Evolutionary conservation across 2,113 vertebrate species (phyloP), one percentile per base, ranked within the genome.

Genomic region (Otis tarda): DNA sequence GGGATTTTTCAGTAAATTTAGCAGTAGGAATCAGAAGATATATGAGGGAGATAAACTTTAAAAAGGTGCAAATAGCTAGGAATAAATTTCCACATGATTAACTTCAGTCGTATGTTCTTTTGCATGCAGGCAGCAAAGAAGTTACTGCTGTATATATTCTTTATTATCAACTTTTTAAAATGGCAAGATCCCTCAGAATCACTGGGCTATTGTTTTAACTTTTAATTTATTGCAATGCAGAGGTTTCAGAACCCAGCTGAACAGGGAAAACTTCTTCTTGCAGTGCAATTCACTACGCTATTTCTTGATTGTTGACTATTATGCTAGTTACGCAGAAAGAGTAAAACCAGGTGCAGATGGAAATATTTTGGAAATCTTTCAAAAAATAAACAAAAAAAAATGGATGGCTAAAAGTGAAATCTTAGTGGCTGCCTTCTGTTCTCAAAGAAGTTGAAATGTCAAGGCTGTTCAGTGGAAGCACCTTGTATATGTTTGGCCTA

Each of bases 341-440:
- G n/a, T 68, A 84, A 92, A 96, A 79, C 28, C 45, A 79, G 71
- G 64, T 75, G 53, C 81, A 87, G 61, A 64, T 59, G 45, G 52
- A 78, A 90, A 57, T 85, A 69, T 59, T 94, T 89, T 87, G 60
- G 49, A 95, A 94, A 64, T 67, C 28, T 75, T 85, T 89, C 75
- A 1, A 91, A 92, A 95, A 87, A 79, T 69, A 82, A 79, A 64
- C 60, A 55, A 31, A 70, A 24, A 39, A 50, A 37, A 23, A 73
- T 70, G 45, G 45, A 84, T 71, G 76, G 43, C 47, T 81, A 23
- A 49, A 83, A 86, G 64, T 59, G 78, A 93, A 85, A 80, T 52
- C 67, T 83, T 59, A 60, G 27, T 1, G 1, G 5, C 49, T 75
- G 35, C 45, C 43, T 82, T 86, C 56, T 84, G 12, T 89, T 94